Evolutionary conservation across 2,888 invertebrate genomes (phyloP), one percentile per base, ranked within the genome.

Genomic region (Lithosia quadra): DNA sequence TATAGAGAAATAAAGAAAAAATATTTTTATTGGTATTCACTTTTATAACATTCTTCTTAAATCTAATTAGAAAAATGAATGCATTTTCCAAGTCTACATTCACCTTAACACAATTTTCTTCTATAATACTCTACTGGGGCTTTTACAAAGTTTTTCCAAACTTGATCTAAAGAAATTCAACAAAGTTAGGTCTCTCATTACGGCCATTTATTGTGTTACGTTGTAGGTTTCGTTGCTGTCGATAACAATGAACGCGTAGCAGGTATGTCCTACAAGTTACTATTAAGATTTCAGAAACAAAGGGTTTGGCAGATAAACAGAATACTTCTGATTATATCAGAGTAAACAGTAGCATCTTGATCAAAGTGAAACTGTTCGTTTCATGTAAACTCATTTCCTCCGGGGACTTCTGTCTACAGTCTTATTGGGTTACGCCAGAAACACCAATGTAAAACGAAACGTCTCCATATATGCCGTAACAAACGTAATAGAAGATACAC

Each of bases 341-440:
- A 86, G 88, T 84, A 88, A 86, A 84, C 83, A 84, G 70, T 59
- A 74, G 74, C 75, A 58, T 72, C 69, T 70, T 83, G 84, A 87
- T 88, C 90, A 90, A 88, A 90, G 88, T 81, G 76, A 70, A 76
- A 73, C 82, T 82, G 84, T 81, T 84, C 84, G 87, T 88, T 86
- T 84, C 84, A 84, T 86, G 82, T 80, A 57, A 82, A 75, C 80
- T 87, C 84, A 87, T 90, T 89, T 84, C 84, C 84, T 84, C 74
- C 80, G 73, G 74, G 78, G 84, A 83, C 79, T 85, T 80, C 72
- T 71, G 71, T 79, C 75, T 65, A 76, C 70, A 69, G 72, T 69
- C 60, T 68, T 73, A 80, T 79, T 63, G 60, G 55, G 72, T 75
- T 74, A 60, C 71, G 39, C 72, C 68, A 76, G 76, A 67, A 79